phyloP scores from a whole-genome alignment of 2,888 invertebrate genomes.

The Campoplex capitator region DNA sequence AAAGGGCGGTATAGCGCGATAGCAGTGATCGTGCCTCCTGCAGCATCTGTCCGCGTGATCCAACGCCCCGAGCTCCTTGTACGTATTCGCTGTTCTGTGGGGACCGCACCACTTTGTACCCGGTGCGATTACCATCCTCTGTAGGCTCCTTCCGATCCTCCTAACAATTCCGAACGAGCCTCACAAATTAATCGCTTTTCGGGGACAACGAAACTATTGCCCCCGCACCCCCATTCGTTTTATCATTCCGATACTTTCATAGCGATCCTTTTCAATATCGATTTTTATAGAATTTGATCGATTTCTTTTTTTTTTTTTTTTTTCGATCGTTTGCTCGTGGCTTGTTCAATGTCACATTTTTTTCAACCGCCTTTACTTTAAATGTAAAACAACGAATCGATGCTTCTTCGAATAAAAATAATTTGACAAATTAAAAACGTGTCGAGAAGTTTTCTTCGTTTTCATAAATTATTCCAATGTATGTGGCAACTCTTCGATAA shows the following conservation, averaged over 20 bases:
- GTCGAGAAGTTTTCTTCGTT: not conserved
- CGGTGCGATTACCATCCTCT: constrained; percentile 87
- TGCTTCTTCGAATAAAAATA: not conserved
- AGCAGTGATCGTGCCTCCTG: constrained; percentile 90
- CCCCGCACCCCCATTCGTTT: not conserved
- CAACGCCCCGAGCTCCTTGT: constrained; percentile 88
- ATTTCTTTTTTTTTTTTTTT: too few relatives aligned
- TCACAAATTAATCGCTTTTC: constrained; percentile 36
- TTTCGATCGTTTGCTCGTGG: too few relatives aligned
- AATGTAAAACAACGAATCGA: too few relatives aligned
- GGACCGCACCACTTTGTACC: constrained; percentile 92
- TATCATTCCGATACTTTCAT: not conserved
- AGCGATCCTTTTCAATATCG: not conserved
- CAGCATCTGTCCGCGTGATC: constrained; percentile 89
- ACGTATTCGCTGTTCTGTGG: constrained; percentile 86
- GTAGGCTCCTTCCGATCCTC: constrained; percentile 79
- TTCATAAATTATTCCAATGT: not conserved
- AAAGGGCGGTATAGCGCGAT: constrained; percentile 88
- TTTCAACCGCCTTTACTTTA: too few relatives aligned
- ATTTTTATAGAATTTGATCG: too few relatives aligned
- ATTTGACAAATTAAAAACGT: not conserved
- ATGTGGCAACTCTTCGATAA: constrained; percentile 8
- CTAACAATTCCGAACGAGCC: constrained; percentile 65
- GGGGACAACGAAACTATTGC: not conserved
- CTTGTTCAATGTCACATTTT: too few relatives aligned